Evolutionary conservation across 2,113 vertebrate species (phyloP), one percentile per base, ranked within the genome.

Genomic region (Meles meles): DNA sequence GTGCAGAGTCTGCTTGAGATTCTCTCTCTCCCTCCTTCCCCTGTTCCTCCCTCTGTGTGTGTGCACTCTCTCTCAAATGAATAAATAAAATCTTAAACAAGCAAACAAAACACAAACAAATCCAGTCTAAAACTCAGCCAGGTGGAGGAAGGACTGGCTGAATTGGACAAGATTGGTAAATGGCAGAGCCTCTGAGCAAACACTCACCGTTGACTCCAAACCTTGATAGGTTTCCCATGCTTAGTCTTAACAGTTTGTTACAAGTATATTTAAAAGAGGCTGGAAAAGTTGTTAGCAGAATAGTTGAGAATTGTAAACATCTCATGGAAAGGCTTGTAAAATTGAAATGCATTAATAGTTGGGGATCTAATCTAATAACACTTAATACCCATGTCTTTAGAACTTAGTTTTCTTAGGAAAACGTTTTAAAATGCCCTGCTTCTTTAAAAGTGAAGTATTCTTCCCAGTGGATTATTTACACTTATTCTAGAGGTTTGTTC

Each of bases 391-490:
- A 13, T 91, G 25, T 88, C 52, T 31, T 85, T 11, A 55, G 21
- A 90, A 52, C 72, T 88, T 95, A 55, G 74, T 85, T 94, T 92
- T 95, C 69, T 44, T 61, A 77, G n/a, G 21, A 44, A 76, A 61
- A 81, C n/a, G 29, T 63, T 95, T 83, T 67, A 67, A n/a, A 94
- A 13, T 79, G 15, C 7, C 20, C 14, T 88, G 34, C 81, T 55
- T 18, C 12, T 63, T 94, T 57, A 57, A 31, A 83, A 95, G 49
- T 92, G 67, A 76, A 61, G 21, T 34, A 39, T 5, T 97, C 13
- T 96, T 89, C 86, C 59, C 49, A 67, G 31, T 83, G 72, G 27
- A 39, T 87, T 34, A 49, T 25, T 97, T 15, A 27, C 92, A 15
- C 25, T 55, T 39, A n/a, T 34, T 91, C 1, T 85, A 86, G 82